Evolutionary conservation across 2,888 invertebrate genomes (phyloP).

Genomic region (Andrena haemorrhoa): DNA sequence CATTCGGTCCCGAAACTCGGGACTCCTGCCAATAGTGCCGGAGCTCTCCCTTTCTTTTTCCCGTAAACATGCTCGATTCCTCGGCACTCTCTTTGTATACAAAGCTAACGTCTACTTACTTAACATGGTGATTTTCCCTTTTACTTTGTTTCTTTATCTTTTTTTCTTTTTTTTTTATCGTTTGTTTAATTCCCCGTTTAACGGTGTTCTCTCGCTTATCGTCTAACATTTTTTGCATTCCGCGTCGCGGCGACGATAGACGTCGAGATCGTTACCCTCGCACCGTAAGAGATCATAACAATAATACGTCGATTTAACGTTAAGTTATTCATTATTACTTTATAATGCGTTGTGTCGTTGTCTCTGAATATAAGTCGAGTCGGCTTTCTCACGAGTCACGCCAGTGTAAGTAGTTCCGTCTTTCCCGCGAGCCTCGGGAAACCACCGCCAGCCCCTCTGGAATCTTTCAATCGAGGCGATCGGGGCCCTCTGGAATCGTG

Average conservation of each 20-base stretch:
- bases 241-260: constrained; percentile 34
- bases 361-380: constrained; percentile 84
- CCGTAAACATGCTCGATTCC: constrained; percentile 28
- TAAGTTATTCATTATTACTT: constrained; percentile 81
- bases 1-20: constrained; percentile 28
- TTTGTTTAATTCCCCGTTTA: constrained; percentile 7
- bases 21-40: constrained; percentile 30
- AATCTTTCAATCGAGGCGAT: not conserved
- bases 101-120: constrained; percentile 80
- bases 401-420: not conserved
- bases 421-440: constrained; percentile 15
- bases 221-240: constrained; percentile 53
- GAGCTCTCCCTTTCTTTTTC: constrained; percentile 48
- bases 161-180: not conserved
- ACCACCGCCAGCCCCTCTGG: not conserved
- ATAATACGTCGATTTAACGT: constrained; percentile 67
- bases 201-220: constrained; percentile 67
- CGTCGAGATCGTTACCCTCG: constrained; percentile 46
- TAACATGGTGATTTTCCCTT: constrained; percentile 65
- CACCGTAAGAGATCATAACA: constrained; percentile 69
- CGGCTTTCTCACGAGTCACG: constrained; percentile 58
- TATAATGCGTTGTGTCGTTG: constrained; percentile 85
- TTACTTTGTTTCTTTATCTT: constrained; percentile 41
- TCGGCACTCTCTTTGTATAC: constrained; percentile 72
- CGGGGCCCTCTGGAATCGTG: not conserved